Conservation (phyloP, 2,113 vertebrate species). For the Pituophis catenifer region DNA sequence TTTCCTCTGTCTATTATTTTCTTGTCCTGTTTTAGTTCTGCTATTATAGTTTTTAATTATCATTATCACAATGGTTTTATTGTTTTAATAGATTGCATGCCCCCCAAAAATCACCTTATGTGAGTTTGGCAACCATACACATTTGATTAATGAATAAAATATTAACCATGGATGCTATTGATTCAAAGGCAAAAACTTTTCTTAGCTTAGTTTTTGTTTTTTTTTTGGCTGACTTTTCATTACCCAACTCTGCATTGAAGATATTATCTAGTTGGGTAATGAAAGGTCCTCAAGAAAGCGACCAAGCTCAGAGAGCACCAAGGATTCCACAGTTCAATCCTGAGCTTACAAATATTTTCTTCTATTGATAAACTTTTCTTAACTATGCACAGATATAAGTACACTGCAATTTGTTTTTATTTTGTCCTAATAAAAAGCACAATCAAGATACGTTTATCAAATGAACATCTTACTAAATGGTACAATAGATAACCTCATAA, state of each 20-base stretch:
- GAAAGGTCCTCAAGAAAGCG: not conserved
- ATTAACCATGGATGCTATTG: slow-evolving; percentile 23
- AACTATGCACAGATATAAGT: slow-evolving; percentile 18
- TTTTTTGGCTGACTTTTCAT: not conserved
- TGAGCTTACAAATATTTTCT: not conserved
- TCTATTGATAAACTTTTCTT: not conserved
- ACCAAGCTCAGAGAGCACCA: not conserved
- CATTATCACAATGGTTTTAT: not conserved
- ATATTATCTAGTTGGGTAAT: not conserved
- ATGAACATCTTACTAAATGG: slow-evolving; percentile 36
- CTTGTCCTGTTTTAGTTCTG: not conserved
- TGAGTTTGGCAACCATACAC: not conserved
- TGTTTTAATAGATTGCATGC: not conserved
- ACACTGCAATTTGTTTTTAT: slow-evolving; percentile 27
- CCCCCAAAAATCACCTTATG: not conserved
- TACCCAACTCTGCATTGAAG: not conserved
- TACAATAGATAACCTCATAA: not conserved
- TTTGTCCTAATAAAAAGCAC: slow-evolving; percentile 31
- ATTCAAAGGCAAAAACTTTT: slow-evolving; percentile 33
- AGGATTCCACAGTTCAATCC: not conserved
- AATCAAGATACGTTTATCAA: not conserved
- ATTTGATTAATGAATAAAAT: not conserved
- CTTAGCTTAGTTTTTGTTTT: not conserved
- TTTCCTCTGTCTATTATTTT: not conserved
- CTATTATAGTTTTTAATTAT: not conserved